Conservation (phyloP, 2,113 vertebrate species). For the Tauraco erythrolophus region DNA sequence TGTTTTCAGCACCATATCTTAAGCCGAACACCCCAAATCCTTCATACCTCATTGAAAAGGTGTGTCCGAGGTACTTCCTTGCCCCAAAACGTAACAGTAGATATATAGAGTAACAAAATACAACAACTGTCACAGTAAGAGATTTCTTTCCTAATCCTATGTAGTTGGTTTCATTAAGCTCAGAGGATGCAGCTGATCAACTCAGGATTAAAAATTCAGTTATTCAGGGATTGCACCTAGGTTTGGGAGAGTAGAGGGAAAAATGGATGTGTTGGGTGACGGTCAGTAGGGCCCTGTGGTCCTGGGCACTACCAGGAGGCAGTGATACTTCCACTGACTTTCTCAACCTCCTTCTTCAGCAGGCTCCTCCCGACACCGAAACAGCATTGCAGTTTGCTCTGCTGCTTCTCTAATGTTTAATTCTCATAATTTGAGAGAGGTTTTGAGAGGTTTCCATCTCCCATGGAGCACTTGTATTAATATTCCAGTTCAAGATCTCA, state of each 20-base stretch:
- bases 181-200: neutral
- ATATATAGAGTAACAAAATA: neutral
- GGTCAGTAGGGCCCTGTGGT: neutral
- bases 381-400: constrained; percentile 18
- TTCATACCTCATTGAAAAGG: neutral
- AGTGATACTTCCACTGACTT: neutral
- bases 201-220: neutral
- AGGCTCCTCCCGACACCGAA: neutral
- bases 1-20: neutral
- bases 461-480: constrained; percentile 17
- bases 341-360: neutral
- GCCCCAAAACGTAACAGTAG: neutral
- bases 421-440: neutral
- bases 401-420: neutral
- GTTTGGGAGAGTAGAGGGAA: neutral
- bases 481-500: constrained; percentile 30
- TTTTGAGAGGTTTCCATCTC: constrained; percentile 36
- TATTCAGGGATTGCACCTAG: neutral
- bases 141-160: neutral
- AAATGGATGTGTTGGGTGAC: rapidly evolving
- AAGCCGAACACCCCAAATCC: neutral
- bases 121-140: neutral
- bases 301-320: neutral
- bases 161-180: neutral
- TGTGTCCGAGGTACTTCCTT: neutral